Evolutionary conservation across 2,888 invertebrate genomes (phyloP).

Genomic region (Hydraecia micacea): DNA sequence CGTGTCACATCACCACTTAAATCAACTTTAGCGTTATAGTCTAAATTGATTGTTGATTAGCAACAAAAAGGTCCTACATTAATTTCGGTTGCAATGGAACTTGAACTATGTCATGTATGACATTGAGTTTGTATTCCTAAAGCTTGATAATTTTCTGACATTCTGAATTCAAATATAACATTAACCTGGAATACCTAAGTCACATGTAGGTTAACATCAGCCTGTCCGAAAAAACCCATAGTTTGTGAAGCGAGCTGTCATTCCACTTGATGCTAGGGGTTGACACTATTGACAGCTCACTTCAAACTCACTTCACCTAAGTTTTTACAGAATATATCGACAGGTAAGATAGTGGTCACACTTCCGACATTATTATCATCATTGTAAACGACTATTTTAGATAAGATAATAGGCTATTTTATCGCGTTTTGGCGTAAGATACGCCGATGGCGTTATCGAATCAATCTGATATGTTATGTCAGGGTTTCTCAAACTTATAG

Average conservation of each 20-base stretch:
- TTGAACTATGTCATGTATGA: not conserved
- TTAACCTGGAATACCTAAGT: not conserved
- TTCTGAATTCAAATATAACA: not conserved
- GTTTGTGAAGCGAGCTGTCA: not conserved
- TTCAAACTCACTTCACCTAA: not conserved
- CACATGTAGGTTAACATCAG: not conserved
- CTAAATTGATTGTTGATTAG: not conserved
- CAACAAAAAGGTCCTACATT: not conserved
- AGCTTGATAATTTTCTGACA: not conserved
- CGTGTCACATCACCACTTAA: not conserved
- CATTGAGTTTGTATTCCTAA: not conserved
- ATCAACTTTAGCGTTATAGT: not conserved
- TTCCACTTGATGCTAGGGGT: not conserved
- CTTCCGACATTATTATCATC: constrained; percentile 19
- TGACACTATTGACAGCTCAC: not conserved
- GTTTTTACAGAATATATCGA: not conserved
- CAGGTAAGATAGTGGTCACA: not conserved
- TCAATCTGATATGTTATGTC: constrained; percentile 3
- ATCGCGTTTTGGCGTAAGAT: constrained; percentile 12
- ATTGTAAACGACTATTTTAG: constrained; percentile 3
- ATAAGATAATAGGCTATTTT: constrained; percentile 35
- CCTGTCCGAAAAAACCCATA: not conserved
- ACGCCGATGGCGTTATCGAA: constrained; percentile 22
- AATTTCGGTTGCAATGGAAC: not conserved
- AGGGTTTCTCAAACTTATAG: too few relatives aligned